Evolutionary conservation across 2,888 invertebrate species (phyloP).

Genomic region (Copidosoma aretas): DNA sequence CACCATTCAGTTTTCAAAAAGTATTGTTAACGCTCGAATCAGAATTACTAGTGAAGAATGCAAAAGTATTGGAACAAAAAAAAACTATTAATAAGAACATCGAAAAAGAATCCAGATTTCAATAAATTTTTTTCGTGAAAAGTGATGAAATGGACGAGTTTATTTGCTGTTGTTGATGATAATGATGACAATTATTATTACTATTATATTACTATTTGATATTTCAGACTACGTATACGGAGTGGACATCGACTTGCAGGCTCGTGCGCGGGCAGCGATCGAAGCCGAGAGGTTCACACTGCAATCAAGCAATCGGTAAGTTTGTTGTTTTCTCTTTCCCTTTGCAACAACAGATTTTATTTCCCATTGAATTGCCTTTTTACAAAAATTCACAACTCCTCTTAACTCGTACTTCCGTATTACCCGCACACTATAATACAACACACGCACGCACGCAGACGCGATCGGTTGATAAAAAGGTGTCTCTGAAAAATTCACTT

Average conservation of each 20-base stretch:
- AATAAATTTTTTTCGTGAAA: too few species aligned
- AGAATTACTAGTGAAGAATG: too few species aligned
- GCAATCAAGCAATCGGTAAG: conserved; percentile 53
- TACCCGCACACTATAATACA: too few species aligned
- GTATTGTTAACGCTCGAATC: too few species aligned
- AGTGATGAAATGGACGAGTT: too few species aligned
- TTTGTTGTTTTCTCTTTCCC: conserved; percentile 1
- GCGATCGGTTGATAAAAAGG: not conserved
- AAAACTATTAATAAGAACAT: too few species aligned
- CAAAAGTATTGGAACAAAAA: too few species aligned
- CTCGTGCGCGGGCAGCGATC: conserved; percentile 59
- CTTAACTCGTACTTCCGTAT: not conserved
- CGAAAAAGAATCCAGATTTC: too few species aligned
- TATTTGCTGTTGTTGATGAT: too few species aligned
- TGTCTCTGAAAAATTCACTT: conserved; percentile 11
- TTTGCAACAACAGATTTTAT: not conserved
- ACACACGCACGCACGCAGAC: not conserved
- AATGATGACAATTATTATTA: too few species aligned
- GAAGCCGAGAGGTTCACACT: conserved; percentile 58
- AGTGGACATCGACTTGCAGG: conserved; percentile 59
- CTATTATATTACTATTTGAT: not conserved
- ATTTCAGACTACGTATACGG: conserved; percentile 59
- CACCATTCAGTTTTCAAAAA: too few species aligned
- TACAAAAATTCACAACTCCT: not conserved
- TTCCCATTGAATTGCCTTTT: not conserved